Base-by-base conservation (phyloP, 2,888 invertebrate genomes). In the Eutolmus rufibarbis region DNA sequence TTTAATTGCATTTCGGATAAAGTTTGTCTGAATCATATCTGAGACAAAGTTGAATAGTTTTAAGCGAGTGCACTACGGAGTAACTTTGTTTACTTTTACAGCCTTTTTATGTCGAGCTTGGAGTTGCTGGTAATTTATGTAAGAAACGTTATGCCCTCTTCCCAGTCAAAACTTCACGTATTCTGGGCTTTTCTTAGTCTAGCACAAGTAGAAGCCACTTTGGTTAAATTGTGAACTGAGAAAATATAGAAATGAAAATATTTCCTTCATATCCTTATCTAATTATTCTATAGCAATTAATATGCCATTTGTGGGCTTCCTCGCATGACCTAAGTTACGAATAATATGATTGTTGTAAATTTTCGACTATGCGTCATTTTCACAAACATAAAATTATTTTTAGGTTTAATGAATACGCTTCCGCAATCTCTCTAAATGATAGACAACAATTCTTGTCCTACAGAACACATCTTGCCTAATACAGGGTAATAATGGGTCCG, bases 1-100 rank as follows among this genome's bases (percentile, higher is more conserved):
- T 81, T 81, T 81, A 81, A 81, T 81, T 81, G 81, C 81, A 81
- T 81, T 81, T 81, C 56, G 81, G 81, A 81, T 56, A 56, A 81
- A 81, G 56, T 81, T 81, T 81, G 34, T 31, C 31, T 81, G 56
- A 81, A 51, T 81, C 81, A 81, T 81, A 81, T 81, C 81, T 56
- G 51, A 56, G 56, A 34, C 81, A 23, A 81, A 81, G 81, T 81
- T 46, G 81, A 81, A 34, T 81, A 81, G 81, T 34, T 56, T 51
- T 28, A 81, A 56, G 16, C 43, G 81, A n/a, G 14, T 28, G 31
- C 46, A 81, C 37, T 76, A 31, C 28, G 74, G 74, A 34, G 40
- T 40, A 37, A 76, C 76, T 76, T 76, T 76, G 76, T 81, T 81
- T 81, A 81, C 51, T 78, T 23, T 51, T 81, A 51, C 16, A 46